Evolutionary conservation across 2,113 vertebrate species (phyloP).

Genomic region (Lophius piscatorius): DNA sequence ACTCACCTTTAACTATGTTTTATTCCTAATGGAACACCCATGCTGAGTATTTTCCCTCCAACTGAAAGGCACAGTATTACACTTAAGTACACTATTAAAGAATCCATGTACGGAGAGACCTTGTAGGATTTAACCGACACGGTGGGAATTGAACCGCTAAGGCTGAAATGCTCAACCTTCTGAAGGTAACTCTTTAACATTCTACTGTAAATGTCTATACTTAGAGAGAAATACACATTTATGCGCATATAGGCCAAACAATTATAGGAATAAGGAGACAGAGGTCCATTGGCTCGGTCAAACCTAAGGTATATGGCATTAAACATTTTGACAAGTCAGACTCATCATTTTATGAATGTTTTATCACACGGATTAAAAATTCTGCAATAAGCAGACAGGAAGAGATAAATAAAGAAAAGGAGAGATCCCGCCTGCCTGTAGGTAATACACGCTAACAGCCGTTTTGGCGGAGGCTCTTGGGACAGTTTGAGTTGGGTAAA

Average conservation of each 20-base stretch:
- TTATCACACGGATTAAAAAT: conserved; percentile 42
- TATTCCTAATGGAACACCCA: too few relatives aligned
- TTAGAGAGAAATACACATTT: not conserved
- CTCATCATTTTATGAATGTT: conserved; percentile 32
- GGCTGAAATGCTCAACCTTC: too few relatives aligned
- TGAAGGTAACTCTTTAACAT: not conserved
- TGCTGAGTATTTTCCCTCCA: not conserved
- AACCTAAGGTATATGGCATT: too few relatives aligned
- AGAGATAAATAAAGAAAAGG: conserved; percentile 24
- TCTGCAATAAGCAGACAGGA: conserved; percentile 18
- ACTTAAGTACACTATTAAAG: too few relatives aligned
- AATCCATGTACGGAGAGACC: not conserved
- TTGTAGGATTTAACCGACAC: not conserved
- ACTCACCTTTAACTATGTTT: too few relatives aligned
- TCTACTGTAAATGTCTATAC: not conserved
- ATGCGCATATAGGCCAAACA: not conserved
- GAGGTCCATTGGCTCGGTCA: not conserved
- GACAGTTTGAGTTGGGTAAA: conserved; percentile 70
- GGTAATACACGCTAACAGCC: conserved; percentile 60
- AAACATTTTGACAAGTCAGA: conserved; percentile 24
- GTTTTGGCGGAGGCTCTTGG: conserved; percentile 64
- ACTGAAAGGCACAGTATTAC: conserved; percentile 1
- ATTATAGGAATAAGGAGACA: not conserved
- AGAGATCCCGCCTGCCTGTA: conserved; percentile 44
- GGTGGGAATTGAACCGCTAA: conserved; percentile 2